Base-by-base conservation (phyloP, 2,888 invertebrate species). In the Pristionchus japonicus region DNA sequence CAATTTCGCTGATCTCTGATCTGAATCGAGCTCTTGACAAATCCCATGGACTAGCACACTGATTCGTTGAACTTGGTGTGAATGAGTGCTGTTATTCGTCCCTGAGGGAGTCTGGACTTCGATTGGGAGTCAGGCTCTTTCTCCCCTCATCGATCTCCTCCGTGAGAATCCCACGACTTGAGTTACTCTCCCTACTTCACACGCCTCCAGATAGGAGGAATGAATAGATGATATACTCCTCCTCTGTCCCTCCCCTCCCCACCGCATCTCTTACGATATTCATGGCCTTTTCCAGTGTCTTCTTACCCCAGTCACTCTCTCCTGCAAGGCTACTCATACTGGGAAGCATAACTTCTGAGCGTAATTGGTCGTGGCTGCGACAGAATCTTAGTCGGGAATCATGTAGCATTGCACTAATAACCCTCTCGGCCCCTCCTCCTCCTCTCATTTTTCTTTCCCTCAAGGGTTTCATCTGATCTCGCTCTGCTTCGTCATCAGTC, bases 371-470 rank as follows among this genome's bases (percentile, higher is more conserved):
- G 37, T 57, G 9, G 15, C 57, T 57, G 20, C 20, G 80, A 47
- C 80, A 80, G 70, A 34, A 31, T 37, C 37, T 20, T 34, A 37
- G 70, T 34, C 37, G 61, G 61, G 20, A 23, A 70, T 37, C 23
- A 31, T 64, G 34, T 34, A 13, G 31, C 70, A 37, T 34, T 70
- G 70, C 70, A 70, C 70, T 70, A 70, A 70, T 70, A 70, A 70
- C 37, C 37, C 37, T 15, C 15, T 37, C 11, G 23, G 27, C 37
- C 31, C 17, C 70, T 70, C 70, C 61, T 64, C 23, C 70, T 70
- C 70, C 70, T 67, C 64, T 70, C 70, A 70, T 70, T 70, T 70
- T 70, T 70, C 70, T 70, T 67, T 31, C 11, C 64, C 13, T 61
- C 23, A n/a, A 31, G 64, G 64, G 64, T 1, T 67, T 67, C 64